Base-by-base conservation (phyloP, 2,113 vertebrate species). In the Actenoides hombroni region DNA sequence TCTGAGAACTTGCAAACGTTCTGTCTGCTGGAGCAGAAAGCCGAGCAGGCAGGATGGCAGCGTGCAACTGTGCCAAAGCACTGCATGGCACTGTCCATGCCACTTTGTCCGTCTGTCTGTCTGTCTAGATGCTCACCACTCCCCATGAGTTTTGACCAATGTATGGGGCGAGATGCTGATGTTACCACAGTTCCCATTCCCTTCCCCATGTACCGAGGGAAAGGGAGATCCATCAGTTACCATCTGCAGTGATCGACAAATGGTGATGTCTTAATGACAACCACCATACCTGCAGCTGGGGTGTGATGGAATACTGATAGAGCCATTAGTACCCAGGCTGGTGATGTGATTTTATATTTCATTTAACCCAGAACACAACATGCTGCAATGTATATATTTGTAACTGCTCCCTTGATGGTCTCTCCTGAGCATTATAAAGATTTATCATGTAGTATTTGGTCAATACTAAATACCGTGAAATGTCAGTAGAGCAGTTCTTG, bases 401-500 rank as follows among this genome's bases (percentile, higher is more conserved):
- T 95, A 96, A 97, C 95, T 91, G 92, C 96, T 97, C 86, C 94
- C 96, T 26, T 42, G 96, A 95, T 94, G 92, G 91, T 91, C 91
- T 91, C 96, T 95, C 91, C 80, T 87, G 96, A 95, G 95, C 94
- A 96, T 96, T 94, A 95, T 95, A 94, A 96, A 96, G 95, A 96
- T 97, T 97, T 97, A 96, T 97, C 95, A 94, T 85, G 91, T 88
- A 96, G 91, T 57, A 74, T 96, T 96, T 97, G 96, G 95, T 95
- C 96, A 97, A 94, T 97, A 96, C 96, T 97, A 97, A 97, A 96
- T 96, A 96, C 94, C 63, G 3, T 96, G 96, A 97, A 96, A 96
- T 96, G 95, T 96, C 95, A 96, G 96, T 70, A 92, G 92, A 94
- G 94, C 95, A 92, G 92, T 96, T 95, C 94, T 87, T 91, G 92